Evolutionary conservation across 1,140 invertebrate genomes (phyloP), one percentile per base, ranked within the genome.

Genomic region (Brachionus plicatilis): DNA sequence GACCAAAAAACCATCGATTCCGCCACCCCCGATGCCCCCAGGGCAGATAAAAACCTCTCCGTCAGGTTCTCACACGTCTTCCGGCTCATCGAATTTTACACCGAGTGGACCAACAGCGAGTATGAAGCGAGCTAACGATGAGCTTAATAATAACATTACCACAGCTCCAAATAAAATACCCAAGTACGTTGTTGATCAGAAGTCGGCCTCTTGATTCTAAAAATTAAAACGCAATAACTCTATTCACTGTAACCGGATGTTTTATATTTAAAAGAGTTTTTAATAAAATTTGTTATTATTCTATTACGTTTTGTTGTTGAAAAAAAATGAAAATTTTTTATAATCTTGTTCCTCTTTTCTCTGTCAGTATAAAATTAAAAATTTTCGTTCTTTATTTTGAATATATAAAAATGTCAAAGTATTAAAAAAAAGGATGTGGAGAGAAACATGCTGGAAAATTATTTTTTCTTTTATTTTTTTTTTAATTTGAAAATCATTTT

Each of bases 111-210:
- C 72, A 53, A 47, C 72, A 50, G 27, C 72, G 3, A 76, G 72
- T 76, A 76, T 76, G 72, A 76, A 76, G 27, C 72, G 72, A 76
- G 33, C 43, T 5, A 76, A 76, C 27, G 72, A 76, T 12, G 72
- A 76, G 47, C 27, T 76, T 47, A 76, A 76, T 50, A 76, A 47
- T 41, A 72, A 72, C 27, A 50, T 76, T 12, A 76, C 41, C 0
- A 27, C 72, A 76, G 72, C 72, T 9, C 72, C 72, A 12, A 76
- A 76, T 76, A 76, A 76, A 76, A 76, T 76, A 76, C 72, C 72
- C 14, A 76, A 76, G 29, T 76, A 76, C 50, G 45, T 76, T 27
- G 72, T 76, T 24, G 72, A 76, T 76, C 72, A 76, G 50, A 76
- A 76, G 43, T 76, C 72, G 45, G 72, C 72, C 11, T 76, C 72